Conservation (phyloP, 2,797 vertebrate species). For the Malacoctenus gilli region DNA sequence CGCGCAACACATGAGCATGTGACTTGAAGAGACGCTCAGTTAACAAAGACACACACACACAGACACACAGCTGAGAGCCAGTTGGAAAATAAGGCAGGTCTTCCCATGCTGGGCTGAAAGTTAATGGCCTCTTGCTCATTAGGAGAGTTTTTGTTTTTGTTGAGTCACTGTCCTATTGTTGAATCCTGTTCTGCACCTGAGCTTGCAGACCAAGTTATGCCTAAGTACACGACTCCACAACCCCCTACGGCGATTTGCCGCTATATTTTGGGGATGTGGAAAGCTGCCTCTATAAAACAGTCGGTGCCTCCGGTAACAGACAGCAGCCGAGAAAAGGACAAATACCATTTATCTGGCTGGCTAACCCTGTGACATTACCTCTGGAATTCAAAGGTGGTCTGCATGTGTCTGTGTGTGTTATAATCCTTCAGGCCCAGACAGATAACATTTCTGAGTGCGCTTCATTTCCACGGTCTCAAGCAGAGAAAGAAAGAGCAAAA, state of each 20-base stretch:
- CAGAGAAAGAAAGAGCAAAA: constrained; percentile 39
- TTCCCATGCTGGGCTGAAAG: constrained; percentile 1
- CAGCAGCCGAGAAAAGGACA: constrained; percentile 42
- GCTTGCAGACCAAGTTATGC: background rate
- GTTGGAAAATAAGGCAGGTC: background rate
- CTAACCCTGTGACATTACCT: constrained; percentile 51
- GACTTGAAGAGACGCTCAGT: background rate
- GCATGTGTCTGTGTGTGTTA: constrained; percentile 4
- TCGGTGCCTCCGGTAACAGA: constrained; percentile 47
- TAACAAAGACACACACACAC: background rate
- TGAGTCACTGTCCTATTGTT: constrained; percentile 9
- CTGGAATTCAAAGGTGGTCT: constrained; percentile 46
- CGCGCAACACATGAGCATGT: background rate
- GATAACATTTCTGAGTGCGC: constrained; percentile 57
- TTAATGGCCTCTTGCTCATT: constrained; percentile 6
- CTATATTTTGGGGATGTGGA: constrained; percentile 24
- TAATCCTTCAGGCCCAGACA: constrained; percentile 49
- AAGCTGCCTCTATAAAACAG: constrained; percentile 43
- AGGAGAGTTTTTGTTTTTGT: constrained; percentile 17
- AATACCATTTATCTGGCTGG: constrained; percentile 58
- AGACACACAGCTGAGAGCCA: constrained; percentile 9
- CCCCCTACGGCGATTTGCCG: constrained; percentile 1
- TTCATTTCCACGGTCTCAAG: constrained; percentile 53
- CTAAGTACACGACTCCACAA: constrained; percentile 6
- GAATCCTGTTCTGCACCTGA: constrained; percentile 2